Conservation (phyloP, 2,888 invertebrate species). For the Cheilosia pagana region DNA sequence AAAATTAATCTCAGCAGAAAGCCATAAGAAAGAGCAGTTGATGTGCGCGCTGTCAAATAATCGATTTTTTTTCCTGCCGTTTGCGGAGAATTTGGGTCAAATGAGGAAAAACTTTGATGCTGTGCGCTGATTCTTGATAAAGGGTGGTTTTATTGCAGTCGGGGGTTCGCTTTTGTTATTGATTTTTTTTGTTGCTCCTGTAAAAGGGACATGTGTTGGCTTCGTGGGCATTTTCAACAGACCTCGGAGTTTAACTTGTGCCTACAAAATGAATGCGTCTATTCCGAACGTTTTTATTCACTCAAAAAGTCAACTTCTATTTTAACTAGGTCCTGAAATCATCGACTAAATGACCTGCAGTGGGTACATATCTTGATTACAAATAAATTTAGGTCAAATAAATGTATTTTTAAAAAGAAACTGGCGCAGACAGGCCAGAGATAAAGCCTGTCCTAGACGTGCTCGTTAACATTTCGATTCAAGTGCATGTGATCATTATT, state of each 20-base stretch:
- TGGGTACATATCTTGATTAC: too few species aligned
- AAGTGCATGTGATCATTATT: too few species aligned
- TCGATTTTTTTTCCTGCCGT: background rate
- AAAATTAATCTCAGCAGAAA: conserved; percentile 11
- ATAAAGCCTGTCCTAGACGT: too few species aligned
- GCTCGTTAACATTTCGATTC: too few species aligned
- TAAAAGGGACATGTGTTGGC: background rate
- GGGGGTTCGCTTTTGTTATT: conserved; percentile 9
- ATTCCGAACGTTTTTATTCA: background rate
- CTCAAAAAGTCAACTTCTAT: background rate
- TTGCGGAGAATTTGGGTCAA: conserved; percentile 23
- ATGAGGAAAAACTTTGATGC: conserved; percentile 12
- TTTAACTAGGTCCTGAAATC: too few species aligned
- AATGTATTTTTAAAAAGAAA: too few species aligned
- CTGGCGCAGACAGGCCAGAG: too few species aligned
- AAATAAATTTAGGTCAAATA: too few species aligned
- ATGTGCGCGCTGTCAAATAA: background rate
- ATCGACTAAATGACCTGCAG: too few species aligned
- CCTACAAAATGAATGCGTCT: too few species aligned
- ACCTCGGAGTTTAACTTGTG: background rate
- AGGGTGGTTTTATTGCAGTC: background rate
- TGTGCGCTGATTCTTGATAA: conserved; percentile 16
- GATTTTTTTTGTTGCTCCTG: conserved; percentile 21
- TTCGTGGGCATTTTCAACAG: background rate
- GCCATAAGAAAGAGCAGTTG: background rate